phyloP scores from a whole-genome alignment of 2,113 vertebrate genomes.

The Carassius gibelio region DNA sequence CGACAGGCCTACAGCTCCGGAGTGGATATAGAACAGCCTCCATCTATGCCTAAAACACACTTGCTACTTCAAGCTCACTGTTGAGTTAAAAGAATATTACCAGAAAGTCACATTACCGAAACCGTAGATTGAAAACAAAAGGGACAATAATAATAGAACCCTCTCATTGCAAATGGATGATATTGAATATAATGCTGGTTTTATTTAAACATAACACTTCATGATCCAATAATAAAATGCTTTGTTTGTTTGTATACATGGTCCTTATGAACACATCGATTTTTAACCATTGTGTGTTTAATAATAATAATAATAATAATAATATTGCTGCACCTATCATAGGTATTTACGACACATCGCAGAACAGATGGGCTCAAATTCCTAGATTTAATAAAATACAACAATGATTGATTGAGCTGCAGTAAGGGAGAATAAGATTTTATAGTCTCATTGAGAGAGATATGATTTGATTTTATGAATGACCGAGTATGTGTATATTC shows the following conservation, averaged over 20 bases:
- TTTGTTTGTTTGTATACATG: neutral
- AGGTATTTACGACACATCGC: neutral
- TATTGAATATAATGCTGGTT: neutral
- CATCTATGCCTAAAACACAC: slow-evolving; percentile 55
- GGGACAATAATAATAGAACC: neutral
- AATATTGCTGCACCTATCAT: neutral
- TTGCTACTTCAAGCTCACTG: too few relatives aligned
- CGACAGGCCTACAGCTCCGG: slow-evolving; percentile 64
- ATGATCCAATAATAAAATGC: neutral
- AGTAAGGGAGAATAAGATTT: slow-evolving; percentile 22
- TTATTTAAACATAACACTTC: neutral
- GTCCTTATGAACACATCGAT: neutral
- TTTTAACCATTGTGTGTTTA: neutral
- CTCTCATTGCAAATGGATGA: neutral
- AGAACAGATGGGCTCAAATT: neutral
- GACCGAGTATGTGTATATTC: slow-evolving; percentile 11
- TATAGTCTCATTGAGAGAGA: slow-evolving; percentile 15
- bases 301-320: neutral
- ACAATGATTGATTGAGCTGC: slow-evolving; percentile 34
- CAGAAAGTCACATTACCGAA: neutral
- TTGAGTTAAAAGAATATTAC: slow-evolving; percentile 19
- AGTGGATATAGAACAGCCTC: slow-evolving; percentile 64
- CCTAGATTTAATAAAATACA: slow-evolving; percentile 13
- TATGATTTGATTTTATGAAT: slow-evolving; percentile 40
- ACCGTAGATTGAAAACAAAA: neutral